phyloP scores from a whole-genome alignment of 2,888 invertebrate genomes.

The Nineta flava region DNA sequence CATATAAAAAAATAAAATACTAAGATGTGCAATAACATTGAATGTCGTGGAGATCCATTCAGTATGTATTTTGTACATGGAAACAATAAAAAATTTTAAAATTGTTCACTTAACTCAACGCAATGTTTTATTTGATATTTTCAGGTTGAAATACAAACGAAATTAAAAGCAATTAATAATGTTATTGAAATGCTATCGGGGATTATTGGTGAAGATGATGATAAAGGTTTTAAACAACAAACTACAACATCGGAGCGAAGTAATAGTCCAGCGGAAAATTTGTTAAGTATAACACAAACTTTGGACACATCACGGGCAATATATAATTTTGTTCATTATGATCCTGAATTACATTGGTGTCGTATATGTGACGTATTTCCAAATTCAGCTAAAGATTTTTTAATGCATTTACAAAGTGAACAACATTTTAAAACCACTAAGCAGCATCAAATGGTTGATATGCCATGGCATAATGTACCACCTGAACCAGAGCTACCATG shows the following conservation, averaged over 20 bases:
- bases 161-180: slow-evolving; percentile 68
- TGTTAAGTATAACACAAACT: slow-evolving; percentile 20
- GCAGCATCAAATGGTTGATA: slow-evolving; percentile 46
- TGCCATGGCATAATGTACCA: slow-evolving; percentile 56
- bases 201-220: slow-evolving; percentile 57
- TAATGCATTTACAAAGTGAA: slow-evolving; percentile 66
- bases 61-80: slow-evolving; percentile 6
- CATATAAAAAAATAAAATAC: too few relatives aligned
- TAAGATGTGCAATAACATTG: not conserved
- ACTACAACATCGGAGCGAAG: slow-evolving; percentile 6
- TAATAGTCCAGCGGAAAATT: slow-evolving; percentile 3
- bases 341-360: slow-evolving; percentile 86
- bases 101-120: not conserved
- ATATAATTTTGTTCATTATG: slow-evolving; percentile 71
- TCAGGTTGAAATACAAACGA: slow-evolving; percentile 62
- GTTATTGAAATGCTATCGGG: slow-evolving; percentile 78
- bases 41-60: slow-evolving; percentile 1
- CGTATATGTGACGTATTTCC: slow-evolving; percentile 75
- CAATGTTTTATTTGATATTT: slow-evolving; percentile 14
- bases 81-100: not conserved
- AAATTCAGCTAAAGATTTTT: slow-evolving; percentile 68
- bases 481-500: slow-evolving; percentile 47
- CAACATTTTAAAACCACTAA: slow-evolving; percentile 50
- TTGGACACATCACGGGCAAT: slow-evolving; percentile 28
- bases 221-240: slow-evolving; percentile 6